A percentile compares a stretch with the other conserved stretches of the same genome.
These are phyloP conservation scores for Tadarida brasiliensis DNA, from an alignment of 2,797 vertebrate species.

Conservation along the genomic window DNA sequence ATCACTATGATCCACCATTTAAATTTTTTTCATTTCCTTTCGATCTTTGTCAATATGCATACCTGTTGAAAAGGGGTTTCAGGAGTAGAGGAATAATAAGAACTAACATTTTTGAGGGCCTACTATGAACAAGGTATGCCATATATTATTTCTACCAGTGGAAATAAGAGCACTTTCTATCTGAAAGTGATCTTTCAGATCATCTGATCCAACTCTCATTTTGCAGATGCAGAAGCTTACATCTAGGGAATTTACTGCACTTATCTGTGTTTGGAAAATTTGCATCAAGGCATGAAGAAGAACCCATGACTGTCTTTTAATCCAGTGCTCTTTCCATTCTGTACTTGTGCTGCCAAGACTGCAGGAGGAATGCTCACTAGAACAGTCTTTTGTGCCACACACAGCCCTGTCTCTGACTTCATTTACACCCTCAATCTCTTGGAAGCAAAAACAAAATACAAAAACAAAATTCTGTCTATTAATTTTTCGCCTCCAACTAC, in stretches of 20 bases:
- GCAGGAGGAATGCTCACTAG: background rate
- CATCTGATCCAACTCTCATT: background rate
- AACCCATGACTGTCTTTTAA: background rate
- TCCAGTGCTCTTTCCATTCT: background rate
- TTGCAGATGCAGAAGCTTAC: conserved; percentile 50
- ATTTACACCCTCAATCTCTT: background rate
- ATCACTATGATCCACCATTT: background rate
- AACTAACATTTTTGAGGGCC: background rate
- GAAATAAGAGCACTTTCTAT: background rate
- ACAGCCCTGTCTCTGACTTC: background rate
- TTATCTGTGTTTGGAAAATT: background rate
- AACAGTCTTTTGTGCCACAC: background rate
- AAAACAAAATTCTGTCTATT: conserved; percentile 16
- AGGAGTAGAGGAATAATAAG: background rate
- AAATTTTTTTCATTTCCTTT: background rate
- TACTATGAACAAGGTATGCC: background rate
- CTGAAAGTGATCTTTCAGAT: background rate
- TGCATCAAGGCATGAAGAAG: background rate
- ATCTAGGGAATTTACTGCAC: background rate
- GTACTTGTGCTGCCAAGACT: background rate
- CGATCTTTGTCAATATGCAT: background rate
- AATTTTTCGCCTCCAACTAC: background rate
- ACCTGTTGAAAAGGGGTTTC: background rate
- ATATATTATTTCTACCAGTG: background rate
- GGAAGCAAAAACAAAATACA: conserved; percentile 20